Evolutionary conservation across 2,888 invertebrate species (phyloP), one percentile per base, ranked within the genome.

Genomic region (Digitonthophagus gazella): DNA sequence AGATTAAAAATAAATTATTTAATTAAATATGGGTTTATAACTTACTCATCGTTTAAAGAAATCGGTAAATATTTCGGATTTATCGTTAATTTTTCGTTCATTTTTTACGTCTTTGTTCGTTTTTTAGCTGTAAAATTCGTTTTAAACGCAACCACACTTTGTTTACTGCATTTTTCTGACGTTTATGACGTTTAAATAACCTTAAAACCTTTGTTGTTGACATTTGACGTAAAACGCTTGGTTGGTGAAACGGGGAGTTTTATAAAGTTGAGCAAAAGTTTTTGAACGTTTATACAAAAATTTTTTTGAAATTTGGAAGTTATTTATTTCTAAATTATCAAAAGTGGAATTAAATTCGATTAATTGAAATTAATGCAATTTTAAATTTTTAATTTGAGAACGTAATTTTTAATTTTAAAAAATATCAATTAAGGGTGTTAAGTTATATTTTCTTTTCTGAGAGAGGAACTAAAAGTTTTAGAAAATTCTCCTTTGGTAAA

Each of bases 1-100:
- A n/a, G n/a, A n/a, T n/a, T n/a, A n/a, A n/a, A n/a, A n/a, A n/a
- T n/a, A n/a, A n/a, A n/a, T n/a, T n/a, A n/a, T n/a, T n/a, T n/a
- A n/a, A n/a, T n/a, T n/a, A 57, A 57, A 57, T n/a, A 15, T 4
- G 16, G 16, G 16, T 8, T 57, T 15, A 4, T 57, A 15, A 58
- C 58, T 16, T 58, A 57, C 57, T 57, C 15, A 1, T 58, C 58
- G 58, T 58, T 16, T 0, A 58, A 19, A 16, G 16, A 58, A 18
- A 58, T 58, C 4, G 58, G 58, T 14, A 58, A n/a, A 16, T 58
- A 58, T 58, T 58, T 58, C 11, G 58, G 58, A 8, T 58, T 58
- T 58, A 16, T 19, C 2, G 19, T 58, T 18, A 19, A 19, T 58
- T 58, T 58, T 14, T 58, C 58, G n/a, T 1, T n/a, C 1, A 16